Conservation (phyloP, 2,113 vertebrate genomes). For the Miniopterus natalensis region DNA sequence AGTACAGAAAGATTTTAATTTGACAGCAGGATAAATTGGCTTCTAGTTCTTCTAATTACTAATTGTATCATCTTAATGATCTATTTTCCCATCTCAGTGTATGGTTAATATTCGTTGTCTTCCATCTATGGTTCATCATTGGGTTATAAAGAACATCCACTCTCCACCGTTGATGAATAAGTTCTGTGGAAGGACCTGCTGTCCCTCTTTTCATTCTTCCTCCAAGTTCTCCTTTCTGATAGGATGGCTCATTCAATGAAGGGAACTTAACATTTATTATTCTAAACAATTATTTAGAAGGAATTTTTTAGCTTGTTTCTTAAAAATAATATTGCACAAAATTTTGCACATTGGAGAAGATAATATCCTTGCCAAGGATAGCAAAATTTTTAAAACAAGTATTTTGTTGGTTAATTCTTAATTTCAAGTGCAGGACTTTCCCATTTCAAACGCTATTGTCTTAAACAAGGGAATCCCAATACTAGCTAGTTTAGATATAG, state of each 20-base stretch:
- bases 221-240: neutral
- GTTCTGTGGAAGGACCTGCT: neutral
- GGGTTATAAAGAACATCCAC: neutral
- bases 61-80: neutral
- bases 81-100: neutral
- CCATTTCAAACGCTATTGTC: neutral
- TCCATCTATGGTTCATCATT: neutral
- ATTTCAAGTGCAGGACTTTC: neutral
- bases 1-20: neutral
- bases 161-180: neutral
- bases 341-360: neutral
- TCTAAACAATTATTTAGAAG: neutral
- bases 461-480: neutral
- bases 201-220: neutral
- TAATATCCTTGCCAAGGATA: neutral
- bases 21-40: neutral
- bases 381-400: neutral
- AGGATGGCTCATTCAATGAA: neutral
- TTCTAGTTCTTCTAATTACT: neutral
- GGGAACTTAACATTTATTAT: neutral
- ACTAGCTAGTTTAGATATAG: neutral
- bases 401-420: neutral
- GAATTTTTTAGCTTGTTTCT: neutral
- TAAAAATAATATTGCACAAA: neutral
- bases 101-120: neutral